These are phyloP conservation scores for Procapra przewalskii DNA, from an alignment of 2,113 vertebrate species.

Conservation along the genomic window DNA sequence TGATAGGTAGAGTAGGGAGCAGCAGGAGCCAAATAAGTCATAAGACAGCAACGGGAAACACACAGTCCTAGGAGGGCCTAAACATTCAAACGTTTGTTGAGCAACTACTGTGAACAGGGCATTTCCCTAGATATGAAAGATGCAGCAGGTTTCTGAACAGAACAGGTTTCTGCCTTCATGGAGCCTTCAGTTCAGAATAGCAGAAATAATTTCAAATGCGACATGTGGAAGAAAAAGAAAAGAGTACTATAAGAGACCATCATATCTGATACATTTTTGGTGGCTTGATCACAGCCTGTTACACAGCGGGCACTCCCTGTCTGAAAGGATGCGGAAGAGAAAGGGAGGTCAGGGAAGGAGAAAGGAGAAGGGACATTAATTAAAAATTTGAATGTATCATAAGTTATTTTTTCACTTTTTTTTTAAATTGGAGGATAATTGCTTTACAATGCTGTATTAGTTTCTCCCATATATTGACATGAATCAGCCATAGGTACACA, in stretches of 20 bases:
- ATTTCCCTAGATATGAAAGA: neutral
- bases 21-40: neutral
- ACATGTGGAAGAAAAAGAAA: neutral
- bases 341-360: neutral
- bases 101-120: neutral
- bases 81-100: neutral
- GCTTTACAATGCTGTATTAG: neutral
- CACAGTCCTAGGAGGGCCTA: neutral
- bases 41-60: neutral
- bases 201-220: neutral
- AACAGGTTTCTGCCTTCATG: neutral
- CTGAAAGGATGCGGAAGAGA: neutral
- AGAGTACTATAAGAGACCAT: neutral
- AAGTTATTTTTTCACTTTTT: neutral
- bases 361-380: neutral
- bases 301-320: neutral
- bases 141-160: neutral
- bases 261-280: neutral
- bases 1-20: neutral
- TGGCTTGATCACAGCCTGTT: neutral
- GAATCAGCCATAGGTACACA: neutral
- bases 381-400: neutral
- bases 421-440: neutral
- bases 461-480: neutral
- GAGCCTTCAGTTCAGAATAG: neutral